A percentile compares a stretch with the other conserved stretches of the same genome.
These are phyloP conservation scores for Eretmochelys imbricata DNA, from an alignment of 2,113 vertebrate species.

Conservation along the genomic window DNA sequence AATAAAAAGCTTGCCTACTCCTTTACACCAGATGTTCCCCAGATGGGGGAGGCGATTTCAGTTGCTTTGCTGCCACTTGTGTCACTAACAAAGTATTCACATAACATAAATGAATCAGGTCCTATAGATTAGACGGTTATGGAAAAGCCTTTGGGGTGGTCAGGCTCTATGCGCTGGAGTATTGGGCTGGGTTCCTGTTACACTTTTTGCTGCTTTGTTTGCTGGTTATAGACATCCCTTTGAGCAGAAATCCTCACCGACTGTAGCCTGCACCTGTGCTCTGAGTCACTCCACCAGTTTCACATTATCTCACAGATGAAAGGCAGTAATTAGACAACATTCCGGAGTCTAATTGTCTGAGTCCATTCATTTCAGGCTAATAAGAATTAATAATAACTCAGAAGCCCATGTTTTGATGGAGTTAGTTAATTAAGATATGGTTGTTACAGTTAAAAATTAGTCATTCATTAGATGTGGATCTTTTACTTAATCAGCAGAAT, in stretches of 20 bases:
- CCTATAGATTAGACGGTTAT: background rate
- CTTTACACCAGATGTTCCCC: background rate
- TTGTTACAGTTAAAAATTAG: constrained; percentile 29
- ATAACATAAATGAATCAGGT: fast-evolving
- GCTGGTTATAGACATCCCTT: background rate
- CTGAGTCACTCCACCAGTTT: constrained; percentile 7
- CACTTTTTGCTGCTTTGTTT: background rate
- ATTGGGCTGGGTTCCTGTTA: background rate
- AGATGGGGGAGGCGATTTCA: background rate
- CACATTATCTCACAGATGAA: background rate
- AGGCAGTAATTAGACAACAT: background rate
- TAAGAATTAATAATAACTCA: constrained; percentile 36
- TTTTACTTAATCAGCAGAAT: background rate
- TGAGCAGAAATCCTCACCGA: background rate
- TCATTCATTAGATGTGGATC: background rate
- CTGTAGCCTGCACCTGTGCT: background rate
- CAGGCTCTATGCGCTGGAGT: background rate
- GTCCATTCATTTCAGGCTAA: constrained; percentile 1
- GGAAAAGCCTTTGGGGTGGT: background rate
- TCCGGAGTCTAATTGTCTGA: background rate
- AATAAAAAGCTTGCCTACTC: background rate
- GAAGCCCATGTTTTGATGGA: constrained; percentile 16
- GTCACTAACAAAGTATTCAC: background rate
- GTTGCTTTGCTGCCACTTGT: background rate
- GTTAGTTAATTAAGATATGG: constrained; percentile 33